phyloP scores from a whole-genome alignment of 2,888 invertebrate genomes.

The Suillia variegata region DNA sequence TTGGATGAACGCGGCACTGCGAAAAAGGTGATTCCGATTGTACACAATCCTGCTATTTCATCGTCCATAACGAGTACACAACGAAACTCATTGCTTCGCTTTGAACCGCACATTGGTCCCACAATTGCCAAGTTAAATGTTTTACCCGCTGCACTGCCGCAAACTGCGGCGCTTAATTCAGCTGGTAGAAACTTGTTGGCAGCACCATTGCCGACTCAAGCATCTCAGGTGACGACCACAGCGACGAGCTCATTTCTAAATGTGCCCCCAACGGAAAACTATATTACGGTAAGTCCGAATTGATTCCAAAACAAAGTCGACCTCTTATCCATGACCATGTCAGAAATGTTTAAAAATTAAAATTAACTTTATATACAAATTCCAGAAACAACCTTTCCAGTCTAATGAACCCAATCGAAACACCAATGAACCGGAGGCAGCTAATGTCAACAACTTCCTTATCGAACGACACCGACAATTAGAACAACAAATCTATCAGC shows the following conservation, averaged over 20 bases:
- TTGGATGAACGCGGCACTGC: conserved; percentile 81
- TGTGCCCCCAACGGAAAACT: conserved; percentile 20
- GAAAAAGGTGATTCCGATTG: conserved; percentile 77
- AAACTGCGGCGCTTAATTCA: conserved; percentile 13
- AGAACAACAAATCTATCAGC: conserved; percentile 71
- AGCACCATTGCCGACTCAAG: conserved; percentile 39
- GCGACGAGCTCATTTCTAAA: conserved; percentile 32
- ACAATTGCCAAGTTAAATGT: conserved; percentile 57
- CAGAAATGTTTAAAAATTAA: too few relatives aligned
- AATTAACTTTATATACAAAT: too few relatives aligned
- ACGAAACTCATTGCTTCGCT: conserved; percentile 12
- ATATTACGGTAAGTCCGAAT: conserved; percentile 28
- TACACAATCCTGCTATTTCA: conserved; percentile 55
- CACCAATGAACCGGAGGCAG: neutral
- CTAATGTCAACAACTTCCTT: conserved; percentile 46
- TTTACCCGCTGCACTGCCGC: conserved; percentile 38
- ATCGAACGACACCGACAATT: conserved; percentile 68
- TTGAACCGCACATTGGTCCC: conserved; percentile 40
- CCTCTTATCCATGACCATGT: too few relatives aligned
- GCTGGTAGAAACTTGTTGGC: conserved; percentile 20
- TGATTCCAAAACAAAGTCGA: neutral
- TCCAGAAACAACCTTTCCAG: too few relatives aligned
- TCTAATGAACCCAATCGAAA: neutral
- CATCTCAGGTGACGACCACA: conserved; percentile 25
- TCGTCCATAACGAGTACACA: conserved; percentile 1